Conservation (phyloP, 2,797 vertebrate species). For the Anomalospiza imberbis region DNA sequence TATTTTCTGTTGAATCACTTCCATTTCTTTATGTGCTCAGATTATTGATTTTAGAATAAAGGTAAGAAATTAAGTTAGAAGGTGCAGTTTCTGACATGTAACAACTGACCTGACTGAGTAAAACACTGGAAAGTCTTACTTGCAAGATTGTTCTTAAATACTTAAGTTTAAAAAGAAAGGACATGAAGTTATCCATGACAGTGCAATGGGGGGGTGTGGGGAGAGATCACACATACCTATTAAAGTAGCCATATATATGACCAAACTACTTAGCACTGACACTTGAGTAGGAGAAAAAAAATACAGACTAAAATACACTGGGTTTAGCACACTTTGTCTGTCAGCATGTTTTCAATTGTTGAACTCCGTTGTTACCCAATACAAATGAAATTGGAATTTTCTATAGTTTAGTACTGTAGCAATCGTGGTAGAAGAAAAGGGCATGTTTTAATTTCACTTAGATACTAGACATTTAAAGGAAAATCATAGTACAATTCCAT, state of each 20-base stretch:
- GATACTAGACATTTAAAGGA: background rate
- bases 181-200: background rate
- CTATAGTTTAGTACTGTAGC: background rate
- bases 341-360: background rate
- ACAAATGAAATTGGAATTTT: background rate
- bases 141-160: background rate
- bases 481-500: background rate
- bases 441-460: background rate
- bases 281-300: background rate
- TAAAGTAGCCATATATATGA: background rate
- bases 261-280: background rate
- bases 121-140: background rate
- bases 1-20: background rate
- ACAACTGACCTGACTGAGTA: background rate
- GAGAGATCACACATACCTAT: accelerated
- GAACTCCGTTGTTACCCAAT: background rate
- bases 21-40: background rate
- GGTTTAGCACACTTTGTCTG: background rate
- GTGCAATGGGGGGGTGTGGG: background rate
- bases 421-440: background rate
- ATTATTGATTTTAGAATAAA: background rate
- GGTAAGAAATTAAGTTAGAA: background rate
- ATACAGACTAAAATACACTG: background rate
- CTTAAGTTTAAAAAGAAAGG: background rate
- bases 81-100: background rate